These are phyloP conservation scores for Muscidifurax raptorellus DNA, from an alignment of 1,140 invertebrate genomes.

Conservation along the genomic window DNA sequence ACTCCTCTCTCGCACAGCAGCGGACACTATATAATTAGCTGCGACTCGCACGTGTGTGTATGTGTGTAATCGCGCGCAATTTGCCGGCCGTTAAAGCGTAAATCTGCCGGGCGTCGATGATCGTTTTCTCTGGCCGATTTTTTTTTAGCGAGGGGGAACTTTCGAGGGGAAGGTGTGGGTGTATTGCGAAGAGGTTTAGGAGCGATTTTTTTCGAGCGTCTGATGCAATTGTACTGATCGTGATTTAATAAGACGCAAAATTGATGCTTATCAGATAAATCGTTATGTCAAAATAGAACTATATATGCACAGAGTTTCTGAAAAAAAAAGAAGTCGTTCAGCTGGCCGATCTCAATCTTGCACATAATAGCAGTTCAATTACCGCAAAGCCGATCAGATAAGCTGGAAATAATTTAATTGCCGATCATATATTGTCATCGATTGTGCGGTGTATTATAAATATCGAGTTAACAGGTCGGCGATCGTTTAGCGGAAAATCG, in stretches of 20 bases:
- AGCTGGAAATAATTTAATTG: too few relatives aligned
- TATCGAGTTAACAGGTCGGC: background rate
- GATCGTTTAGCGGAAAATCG: background rate
- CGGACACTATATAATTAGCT: conserved; percentile 40
- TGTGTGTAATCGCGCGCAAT: conserved; percentile 29
- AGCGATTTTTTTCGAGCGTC: too few relatives aligned
- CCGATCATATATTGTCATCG: too few relatives aligned
- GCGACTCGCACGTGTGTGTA: background rate
- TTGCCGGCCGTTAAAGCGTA: conserved; percentile 12
- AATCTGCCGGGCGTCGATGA: background rate
- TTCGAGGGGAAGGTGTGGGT: too few relatives aligned
- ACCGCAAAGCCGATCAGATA: background rate
- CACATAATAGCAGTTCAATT: background rate
- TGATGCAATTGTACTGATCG: too few relatives aligned
- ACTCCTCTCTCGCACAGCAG: background rate
- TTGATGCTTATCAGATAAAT: too few relatives aligned
- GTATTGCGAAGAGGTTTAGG: too few relatives aligned
- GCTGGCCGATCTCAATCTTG: background rate
- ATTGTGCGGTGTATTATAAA: too few relatives aligned
- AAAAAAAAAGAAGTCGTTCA: background rate
- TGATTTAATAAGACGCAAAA: too few relatives aligned
- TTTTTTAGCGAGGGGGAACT: too few relatives aligned
- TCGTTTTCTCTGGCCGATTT: background rate
- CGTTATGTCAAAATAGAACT: too few relatives aligned
- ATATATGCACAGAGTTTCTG: too few relatives aligned